phyloP scores from a whole-genome alignment of 2,797 vertebrate genomes.

The Mormyrops boulengeri region DNA sequence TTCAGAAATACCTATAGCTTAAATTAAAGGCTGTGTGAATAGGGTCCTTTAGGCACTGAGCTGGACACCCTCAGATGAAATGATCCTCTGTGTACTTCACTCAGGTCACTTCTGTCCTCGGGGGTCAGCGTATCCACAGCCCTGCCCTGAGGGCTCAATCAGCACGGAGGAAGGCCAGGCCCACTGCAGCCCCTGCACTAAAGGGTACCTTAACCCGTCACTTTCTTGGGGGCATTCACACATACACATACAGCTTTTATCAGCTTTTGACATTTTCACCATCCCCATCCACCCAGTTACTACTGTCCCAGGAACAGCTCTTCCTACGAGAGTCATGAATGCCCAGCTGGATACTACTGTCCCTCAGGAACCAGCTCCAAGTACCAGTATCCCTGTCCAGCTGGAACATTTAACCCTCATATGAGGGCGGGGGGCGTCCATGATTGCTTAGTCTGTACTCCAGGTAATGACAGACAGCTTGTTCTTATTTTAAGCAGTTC shows the following conservation, averaged over 20 bases:
- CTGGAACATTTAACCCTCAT: constrained; percentile 72
- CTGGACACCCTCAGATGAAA: neutral
- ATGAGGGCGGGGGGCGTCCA: constrained; percentile 47
- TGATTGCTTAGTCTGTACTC: constrained; percentile 71
- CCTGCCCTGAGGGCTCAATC: constrained; percentile 75
- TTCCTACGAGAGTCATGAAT: constrained; percentile 54
- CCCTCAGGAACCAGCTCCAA: constrained; percentile 63
- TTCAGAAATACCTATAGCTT: neutral
- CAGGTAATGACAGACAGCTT: constrained; percentile 60
- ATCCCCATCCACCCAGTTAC: constrained; percentile 58
- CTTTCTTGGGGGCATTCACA: constrained; percentile 16
- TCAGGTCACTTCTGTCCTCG: constrained; percentile 79
- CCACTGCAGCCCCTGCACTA: constrained; percentile 71
- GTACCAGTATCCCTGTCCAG: constrained; percentile 76
- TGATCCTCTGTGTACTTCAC: neutral
- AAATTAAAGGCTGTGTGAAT: neutral
- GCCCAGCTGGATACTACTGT: constrained; percentile 81
- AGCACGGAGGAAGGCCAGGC: constrained; percentile 57
- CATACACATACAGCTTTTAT: neutral
- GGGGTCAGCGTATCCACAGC: constrained; percentile 63
- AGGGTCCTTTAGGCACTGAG: neutral
- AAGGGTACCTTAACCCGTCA: constrained; percentile 62
- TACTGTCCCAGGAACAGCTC: constrained; percentile 73
- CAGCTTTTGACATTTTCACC: neutral
- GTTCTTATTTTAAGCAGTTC: neutral